Base-by-base conservation (phyloP, 2,797 vertebrate genomes). In the Lateolabrax maculatus region DNA sequence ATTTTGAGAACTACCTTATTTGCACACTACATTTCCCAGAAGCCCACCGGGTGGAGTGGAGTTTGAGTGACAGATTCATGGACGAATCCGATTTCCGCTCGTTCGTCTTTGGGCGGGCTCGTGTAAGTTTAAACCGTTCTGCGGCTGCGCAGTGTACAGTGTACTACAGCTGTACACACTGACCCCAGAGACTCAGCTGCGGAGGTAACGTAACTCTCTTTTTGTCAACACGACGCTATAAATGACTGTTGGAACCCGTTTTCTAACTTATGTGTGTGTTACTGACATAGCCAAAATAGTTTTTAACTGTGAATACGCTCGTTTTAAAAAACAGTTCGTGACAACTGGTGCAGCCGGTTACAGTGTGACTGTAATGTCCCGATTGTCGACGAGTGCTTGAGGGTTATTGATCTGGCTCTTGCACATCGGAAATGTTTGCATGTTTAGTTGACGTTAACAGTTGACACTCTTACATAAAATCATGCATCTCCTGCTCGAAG, bases 21-120 rank as follows among this genome's bases (percentile, higher is more conserved):
- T 0, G 23, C 0, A 11, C 4, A 90, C 83, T 87, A 82, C 87
- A 79, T 77, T 80, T 88, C 87, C 89, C 85, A 84, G 37, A 67
- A 77, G 1, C 0, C 51, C 21, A 2, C 18, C 0, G 1, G 3
- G 4, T 0, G 0, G 1, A 2, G 3, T 23, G 0, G 10, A 0
- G 1, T 2, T 0, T 37, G 77, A 88, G 1, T 80, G 84, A 85
- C 71, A 49, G 9, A 1, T 13, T 0, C 0, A 2, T 27, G 2
- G 41, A 53, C 91, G 3, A 91, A 90, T 85, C 73, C 1, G 5
- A n/a, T 39, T 65, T 12, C 6, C 27, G 13, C 1, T 74, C 3
- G 8, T 21, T 29, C 0, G 11, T 31, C 5, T 2, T 4, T 53
- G 53, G 86, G 80, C 75, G 68, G 72, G 75, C 8, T 19, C 9